Evolutionary conservation across 2,113 vertebrate genomes (phyloP).

Genomic region (Empidonax traillii): DNA sequence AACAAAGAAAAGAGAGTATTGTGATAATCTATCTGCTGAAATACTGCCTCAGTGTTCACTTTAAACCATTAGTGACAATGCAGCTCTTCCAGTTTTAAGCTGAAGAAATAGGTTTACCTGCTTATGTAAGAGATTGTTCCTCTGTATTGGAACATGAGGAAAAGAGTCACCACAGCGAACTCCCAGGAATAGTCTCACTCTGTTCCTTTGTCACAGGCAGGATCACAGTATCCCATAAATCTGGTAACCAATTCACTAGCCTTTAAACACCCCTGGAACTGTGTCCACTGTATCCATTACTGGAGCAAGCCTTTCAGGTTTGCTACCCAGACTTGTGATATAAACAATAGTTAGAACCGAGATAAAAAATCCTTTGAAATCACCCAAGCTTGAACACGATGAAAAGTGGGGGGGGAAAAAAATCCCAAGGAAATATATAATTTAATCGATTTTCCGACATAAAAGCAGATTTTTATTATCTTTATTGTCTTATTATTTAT

Average conservation of each 20-base stretch:
- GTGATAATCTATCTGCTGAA: conserved; percentile 28
- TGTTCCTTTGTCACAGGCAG: not conserved
- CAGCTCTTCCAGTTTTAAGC: not conserved
- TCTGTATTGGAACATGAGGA: not conserved
- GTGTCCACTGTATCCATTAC: not conserved
- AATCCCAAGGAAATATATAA: not conserved
- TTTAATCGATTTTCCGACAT: conserved; percentile 18
- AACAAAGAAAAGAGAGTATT: conserved; percentile 30
- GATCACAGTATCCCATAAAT: not conserved
- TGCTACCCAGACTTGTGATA: not conserved
- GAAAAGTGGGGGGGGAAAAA: not conserved
- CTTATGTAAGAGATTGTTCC: not conserved
- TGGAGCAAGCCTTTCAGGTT: not conserved
- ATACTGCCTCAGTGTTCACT: not conserved
- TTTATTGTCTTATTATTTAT: not conserved
- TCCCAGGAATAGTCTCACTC: not conserved
- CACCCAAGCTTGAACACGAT: not conserved
- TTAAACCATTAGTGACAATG: not conserved
- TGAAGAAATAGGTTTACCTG: not conserved
- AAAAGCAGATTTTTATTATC: not conserved
- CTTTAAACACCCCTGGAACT: not conserved
- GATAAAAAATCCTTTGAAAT: not conserved
- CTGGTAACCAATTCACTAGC: not conserved
- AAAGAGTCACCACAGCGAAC: not conserved
- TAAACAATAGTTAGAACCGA: not conserved